Evolutionary conservation across 2,888 invertebrate genomes (phyloP).

Genomic region (Cerastis rubricosa): DNA sequence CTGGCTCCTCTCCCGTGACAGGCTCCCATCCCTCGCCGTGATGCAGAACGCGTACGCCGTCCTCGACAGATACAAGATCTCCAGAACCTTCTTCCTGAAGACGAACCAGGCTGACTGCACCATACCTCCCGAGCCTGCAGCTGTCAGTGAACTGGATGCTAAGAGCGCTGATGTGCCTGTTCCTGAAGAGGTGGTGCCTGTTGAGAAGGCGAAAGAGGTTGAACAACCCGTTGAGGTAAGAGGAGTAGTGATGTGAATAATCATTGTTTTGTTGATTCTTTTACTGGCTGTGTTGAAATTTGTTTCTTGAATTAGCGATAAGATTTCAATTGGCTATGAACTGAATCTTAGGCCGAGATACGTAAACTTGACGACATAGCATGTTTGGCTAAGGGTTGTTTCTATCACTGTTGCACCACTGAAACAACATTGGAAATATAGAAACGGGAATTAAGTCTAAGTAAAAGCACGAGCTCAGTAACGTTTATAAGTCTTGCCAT

Average conservation of each 20-base stretch:
- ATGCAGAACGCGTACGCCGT: slow-evolving; percentile 93
- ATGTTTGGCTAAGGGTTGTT: neutral
- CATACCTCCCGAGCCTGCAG: slow-evolving; percentile 87
- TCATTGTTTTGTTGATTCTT: no score
- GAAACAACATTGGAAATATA: neutral
- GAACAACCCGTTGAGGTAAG: slow-evolving; percentile 73
- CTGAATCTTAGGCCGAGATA: neutral
- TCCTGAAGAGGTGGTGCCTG: slow-evolving; percentile 53
- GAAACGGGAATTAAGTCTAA: no score
- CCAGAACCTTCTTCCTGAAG: slow-evolving; percentile 94
- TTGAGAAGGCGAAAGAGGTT: slow-evolving; percentile 56
- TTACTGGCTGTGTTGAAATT: neutral
- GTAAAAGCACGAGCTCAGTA: no score
- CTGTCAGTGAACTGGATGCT: slow-evolving; percentile 70
- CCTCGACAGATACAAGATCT: slow-evolving; percentile 94
- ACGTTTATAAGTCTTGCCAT: no score
- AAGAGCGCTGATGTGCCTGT: slow-evolving; percentile 60
- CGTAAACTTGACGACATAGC: no score
- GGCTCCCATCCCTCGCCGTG: slow-evolving; percentile 91
- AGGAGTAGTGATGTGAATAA: no score
- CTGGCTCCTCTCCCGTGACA: slow-evolving; percentile 94
- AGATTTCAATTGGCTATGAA: neutral
- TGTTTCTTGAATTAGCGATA: neutral
- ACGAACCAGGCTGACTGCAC: slow-evolving; percentile 94
- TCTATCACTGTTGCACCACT: neutral